A percentile compares a stretch with the other conserved stretches of the same genome.
phyloP scores from a whole-genome alignment of 2,113 vertebrate species.

The Mirza zaza region DNA sequence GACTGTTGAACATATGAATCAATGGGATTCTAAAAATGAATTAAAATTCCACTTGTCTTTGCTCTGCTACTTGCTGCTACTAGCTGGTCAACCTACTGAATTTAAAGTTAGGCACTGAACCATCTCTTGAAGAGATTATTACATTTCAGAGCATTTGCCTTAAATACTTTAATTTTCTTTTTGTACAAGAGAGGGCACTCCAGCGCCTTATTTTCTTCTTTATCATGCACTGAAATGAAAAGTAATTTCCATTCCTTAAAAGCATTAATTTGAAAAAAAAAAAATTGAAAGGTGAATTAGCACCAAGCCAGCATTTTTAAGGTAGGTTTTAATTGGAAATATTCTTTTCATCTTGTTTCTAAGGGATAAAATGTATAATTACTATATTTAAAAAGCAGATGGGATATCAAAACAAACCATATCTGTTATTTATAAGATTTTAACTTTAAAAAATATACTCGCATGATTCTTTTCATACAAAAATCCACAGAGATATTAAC shows the following conservation, averaged over 20 bases:
- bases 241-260: not conserved
- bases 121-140: not conserved
- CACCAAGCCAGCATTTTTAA: conserved; percentile 24
- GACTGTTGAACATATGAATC: not conserved
- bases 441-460: not conserved
- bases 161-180: not conserved
- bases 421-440: not conserved
- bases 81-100: not conserved
- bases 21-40: not conserved
- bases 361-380: not conserved
- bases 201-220: not conserved
- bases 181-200: conserved; percentile 60
- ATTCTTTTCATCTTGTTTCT: not conserved
- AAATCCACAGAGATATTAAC: not conserved
- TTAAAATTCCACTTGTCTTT: not conserved
- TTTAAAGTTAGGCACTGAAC: not conserved
- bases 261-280: not conserved
- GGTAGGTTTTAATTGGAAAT: not conserved
- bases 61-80: not conserved
- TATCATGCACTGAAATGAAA: not conserved
- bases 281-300: not conserved
- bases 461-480: not conserved
- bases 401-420: not conserved
- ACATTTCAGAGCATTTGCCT: not conserved
- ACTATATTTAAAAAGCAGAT: conserved; percentile 17